Evolutionary conservation across 92 coral and sea anemone species (phyloP), one percentile per base, ranked within the genome.

Genomic region (Actinernus sp.): DNA sequence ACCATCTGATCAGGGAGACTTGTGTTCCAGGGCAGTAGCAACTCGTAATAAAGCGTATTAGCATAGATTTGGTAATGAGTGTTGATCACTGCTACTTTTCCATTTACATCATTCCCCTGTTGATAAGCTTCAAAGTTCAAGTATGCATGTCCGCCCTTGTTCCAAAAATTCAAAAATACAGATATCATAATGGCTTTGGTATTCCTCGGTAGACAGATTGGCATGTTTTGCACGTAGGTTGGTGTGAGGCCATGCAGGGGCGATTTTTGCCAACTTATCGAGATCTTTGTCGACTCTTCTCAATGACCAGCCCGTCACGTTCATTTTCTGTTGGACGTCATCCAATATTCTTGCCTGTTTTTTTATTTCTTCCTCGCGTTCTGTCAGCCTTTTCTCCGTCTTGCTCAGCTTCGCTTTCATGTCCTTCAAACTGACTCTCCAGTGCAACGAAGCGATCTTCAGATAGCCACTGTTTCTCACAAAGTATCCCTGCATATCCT

Each of bases 121-220:
- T 82, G 88, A 48, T 73, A 27, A n/a, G 88, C 39, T 23, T 52
- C 58, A 30, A 73, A 82, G 70, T 73, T 17, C 19, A 81, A 67
- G 51, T 81, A 81, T 0, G 65, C 82, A 31, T 81, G 88, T 14
- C 87, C 87, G 7, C 47, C 37, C 11, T 0, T 24, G 60, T 79
- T 68, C 80, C 80, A 71, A 54, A 79, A 79, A 45, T 67, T 65
- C 32, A 69, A 61, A 54, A 19, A 79, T 19, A 86, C 74, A 4
- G 92, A 86, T 31, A 86, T 79, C 32, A 86, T 62, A 58, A 86
- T 74, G 44, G 83, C 83, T 36, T 65, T 69, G 34, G 92, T 86
- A 57, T 65, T 80, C 30, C 50, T 45, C 4, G 92, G 87, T 2
- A 74, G 62, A 21, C 44, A 14, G 29, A 79, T 51, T 14, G 92